phyloP scores from a whole-genome alignment of 2,797 vertebrate genomes.

The Falco peregrinus region DNA sequence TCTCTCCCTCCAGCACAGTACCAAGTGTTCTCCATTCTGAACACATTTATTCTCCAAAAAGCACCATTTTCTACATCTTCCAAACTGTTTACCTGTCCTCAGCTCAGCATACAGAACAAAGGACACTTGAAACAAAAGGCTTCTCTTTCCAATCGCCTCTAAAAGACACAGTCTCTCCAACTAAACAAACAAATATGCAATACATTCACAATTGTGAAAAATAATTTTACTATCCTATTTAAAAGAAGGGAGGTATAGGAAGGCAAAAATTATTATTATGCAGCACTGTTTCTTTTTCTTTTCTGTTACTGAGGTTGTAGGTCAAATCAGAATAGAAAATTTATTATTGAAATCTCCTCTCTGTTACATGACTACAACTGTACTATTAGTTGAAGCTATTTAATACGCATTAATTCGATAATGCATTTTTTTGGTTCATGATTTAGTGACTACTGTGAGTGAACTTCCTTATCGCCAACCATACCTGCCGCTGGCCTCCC shows the following conservation, averaged over 20 bases:
- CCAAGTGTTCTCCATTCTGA: background rate
- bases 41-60: background rate
- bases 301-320: background rate
- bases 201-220: background rate
- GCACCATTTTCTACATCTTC: background rate
- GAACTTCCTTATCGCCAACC: background rate
- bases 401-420: background rate
- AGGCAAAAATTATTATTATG: background rate
- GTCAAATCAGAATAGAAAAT: background rate
- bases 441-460: background rate
- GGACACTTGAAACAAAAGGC: background rate
- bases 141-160: background rate
- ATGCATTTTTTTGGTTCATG: background rate
- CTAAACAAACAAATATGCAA: background rate
- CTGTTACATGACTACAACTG: background rate
- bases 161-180: background rate
- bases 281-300: background rate
- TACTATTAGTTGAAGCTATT: background rate
- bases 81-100: background rate
- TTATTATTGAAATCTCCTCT: background rate
- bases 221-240: background rate
- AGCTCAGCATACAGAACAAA: background rate
- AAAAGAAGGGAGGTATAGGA: background rate
- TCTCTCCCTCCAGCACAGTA: background rate
- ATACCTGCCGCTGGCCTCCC: background rate